Evolutionary conservation across 2,113 vertebrate species (phyloP).

Genomic region (Cricetomys ansorgei): DNA sequence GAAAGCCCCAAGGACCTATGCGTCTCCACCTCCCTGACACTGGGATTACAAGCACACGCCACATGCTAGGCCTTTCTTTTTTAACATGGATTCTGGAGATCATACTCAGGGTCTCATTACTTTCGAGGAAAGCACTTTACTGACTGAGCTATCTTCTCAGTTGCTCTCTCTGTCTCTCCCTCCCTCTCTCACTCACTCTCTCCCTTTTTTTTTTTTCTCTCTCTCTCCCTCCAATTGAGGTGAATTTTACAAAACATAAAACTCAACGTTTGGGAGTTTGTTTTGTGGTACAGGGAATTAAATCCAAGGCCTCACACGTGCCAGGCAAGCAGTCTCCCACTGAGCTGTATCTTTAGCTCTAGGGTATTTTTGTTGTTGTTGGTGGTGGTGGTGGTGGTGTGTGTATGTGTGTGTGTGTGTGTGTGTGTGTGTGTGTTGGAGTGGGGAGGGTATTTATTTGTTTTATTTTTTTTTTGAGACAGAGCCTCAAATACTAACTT

Average conservation of each 20-base stretch:
- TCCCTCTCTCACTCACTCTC: background rate
- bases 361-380: background rate
- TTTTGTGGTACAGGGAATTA: background rate
- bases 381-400: background rate
- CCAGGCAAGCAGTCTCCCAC: background rate
- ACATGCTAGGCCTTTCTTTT: background rate
- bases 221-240: background rate
- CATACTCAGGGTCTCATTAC: background rate
- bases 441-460: background rate
- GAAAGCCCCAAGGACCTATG: background rate
- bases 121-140: background rate
- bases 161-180: background rate
- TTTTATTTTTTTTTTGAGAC: background rate
- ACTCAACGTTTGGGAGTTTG: background rate
- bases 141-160: background rate
- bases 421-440: background rate
- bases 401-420: background rate
- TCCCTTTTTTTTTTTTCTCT: too few species aligned
- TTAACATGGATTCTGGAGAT: background rate
- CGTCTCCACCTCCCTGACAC: background rate
- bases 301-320: background rate
- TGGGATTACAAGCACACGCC: background rate
- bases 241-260: background rate
- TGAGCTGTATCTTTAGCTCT: background rate
- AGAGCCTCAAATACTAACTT: background rate